Evolutionary conservation across 2,113 vertebrate species (phyloP).

Genomic region (Prolemur simus): DNA sequence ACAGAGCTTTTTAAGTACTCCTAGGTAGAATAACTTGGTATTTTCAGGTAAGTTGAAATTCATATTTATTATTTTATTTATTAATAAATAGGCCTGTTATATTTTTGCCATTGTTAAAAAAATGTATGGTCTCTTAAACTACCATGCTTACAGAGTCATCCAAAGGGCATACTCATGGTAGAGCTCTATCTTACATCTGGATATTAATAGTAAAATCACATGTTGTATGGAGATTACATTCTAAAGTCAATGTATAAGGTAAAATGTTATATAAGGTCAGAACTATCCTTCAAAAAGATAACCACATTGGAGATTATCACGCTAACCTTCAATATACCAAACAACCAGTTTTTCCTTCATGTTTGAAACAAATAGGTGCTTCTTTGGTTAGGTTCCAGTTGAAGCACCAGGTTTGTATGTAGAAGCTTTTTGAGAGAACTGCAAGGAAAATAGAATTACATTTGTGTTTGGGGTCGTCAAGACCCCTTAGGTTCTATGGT

Average conservation of each 20-base stretch:
- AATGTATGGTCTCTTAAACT: neutral
- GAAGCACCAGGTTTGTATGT: neutral
- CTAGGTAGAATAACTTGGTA: neutral
- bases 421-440: neutral
- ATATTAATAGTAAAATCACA: neutral
- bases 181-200: neutral
- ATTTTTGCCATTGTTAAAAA: neutral
- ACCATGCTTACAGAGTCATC: neutral
- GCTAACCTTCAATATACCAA: neutral
- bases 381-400: neutral
- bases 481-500: neutral
- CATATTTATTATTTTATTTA: neutral
- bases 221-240: neutral
- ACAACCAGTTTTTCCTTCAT: neutral
- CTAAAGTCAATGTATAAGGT: neutral
- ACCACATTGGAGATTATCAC: neutral
- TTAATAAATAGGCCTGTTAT: neutral
- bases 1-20: neutral
- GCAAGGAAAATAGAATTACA: neutral
- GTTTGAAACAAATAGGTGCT: neutral
- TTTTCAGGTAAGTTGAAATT: neutral
- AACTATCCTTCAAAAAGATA: neutral
- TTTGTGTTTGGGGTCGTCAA: neutral
- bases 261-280: neutral
- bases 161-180: neutral